phyloP scores from a whole-genome alignment of 2,113 vertebrate genomes.

The Campylomormyrus numenius region DNA sequence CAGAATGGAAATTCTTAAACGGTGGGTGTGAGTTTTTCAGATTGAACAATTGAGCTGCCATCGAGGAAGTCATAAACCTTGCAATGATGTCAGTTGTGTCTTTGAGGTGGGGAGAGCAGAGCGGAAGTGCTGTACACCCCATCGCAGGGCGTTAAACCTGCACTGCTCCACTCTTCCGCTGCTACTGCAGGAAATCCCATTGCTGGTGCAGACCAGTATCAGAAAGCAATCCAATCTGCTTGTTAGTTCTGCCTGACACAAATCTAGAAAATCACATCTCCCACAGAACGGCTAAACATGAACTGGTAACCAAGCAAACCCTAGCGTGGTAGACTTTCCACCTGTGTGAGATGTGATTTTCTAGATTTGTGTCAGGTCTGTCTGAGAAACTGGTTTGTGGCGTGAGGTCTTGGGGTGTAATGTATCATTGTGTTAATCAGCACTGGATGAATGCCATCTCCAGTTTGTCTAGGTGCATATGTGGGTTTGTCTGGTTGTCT shows the following conservation, averaged over 20 bases:
- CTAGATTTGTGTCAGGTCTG: neutral
- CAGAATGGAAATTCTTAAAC: neutral
- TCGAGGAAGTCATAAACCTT: neutral
- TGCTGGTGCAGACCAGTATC: too few species aligned
- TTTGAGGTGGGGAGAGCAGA: neutral
- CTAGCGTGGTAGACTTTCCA: neutral
- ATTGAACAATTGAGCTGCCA: neutral
- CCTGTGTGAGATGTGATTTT: neutral
- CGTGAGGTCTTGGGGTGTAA: neutral
- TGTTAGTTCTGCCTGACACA: neutral
- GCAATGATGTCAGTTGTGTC: neutral
- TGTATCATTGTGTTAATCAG: neutral
- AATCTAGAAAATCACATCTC: neutral
- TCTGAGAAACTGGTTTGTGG: neutral
- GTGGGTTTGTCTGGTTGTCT: neutral
- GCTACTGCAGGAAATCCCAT: neutral
- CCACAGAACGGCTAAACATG: neutral
- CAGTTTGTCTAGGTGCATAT: neutral
- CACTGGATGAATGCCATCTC: neutral
- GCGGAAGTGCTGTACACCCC: neutral
- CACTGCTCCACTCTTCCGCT: neutral
- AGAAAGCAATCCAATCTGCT: neutral
- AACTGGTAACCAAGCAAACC: neutral
- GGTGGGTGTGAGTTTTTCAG: neutral
- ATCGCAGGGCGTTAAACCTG: neutral